A percentile compares a stretch with the other conserved stretches of the same genome.
phyloP scores from a whole-genome alignment of 23 tunicate genomes.

The Ciona savignyi region DNA sequence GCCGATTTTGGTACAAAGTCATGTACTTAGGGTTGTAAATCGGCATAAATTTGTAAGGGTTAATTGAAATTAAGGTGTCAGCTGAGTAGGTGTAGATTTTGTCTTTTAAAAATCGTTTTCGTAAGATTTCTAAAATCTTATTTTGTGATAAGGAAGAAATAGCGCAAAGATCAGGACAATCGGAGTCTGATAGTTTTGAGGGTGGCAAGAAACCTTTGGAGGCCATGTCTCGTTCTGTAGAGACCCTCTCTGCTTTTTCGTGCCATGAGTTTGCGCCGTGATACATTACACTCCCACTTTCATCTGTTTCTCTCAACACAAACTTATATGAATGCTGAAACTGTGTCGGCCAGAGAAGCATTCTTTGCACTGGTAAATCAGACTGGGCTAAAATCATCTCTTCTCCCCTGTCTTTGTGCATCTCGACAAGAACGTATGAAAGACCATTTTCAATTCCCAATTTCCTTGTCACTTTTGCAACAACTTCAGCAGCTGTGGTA shows the following conservation, averaged over 20 bases:
- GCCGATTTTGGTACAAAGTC: slow-evolving; percentile 44
- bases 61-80: slow-evolving; percentile 41
- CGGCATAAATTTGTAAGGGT: slow-evolving; percentile 47
- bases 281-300: slow-evolving; percentile 39
- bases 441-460: slow-evolving; percentile 8
- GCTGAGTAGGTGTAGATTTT: slow-evolving; percentile 61
- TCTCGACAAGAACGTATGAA: slow-evolving; percentile 34
- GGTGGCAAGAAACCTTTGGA: slow-evolving; percentile 45
- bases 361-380: slow-evolving; percentile 54
- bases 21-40: slow-evolving; percentile 53
- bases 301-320: slow-evolving; percentile 33
- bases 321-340: slow-evolving; percentile 45
- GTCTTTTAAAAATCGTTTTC: slow-evolving; percentile 41
- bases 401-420: slow-evolving; percentile 41
- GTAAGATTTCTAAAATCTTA: slow-evolving; percentile 27
- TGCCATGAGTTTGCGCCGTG: slow-evolving; percentile 29
- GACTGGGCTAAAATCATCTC: slow-evolving; percentile 31
- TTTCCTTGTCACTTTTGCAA: slow-evolving; percentile 6
- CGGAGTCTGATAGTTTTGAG: slow-evolving; percentile 20
- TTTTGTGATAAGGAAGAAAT: slow-evolving; percentile 19
- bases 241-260: slow-evolving; percentile 27
- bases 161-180: slow-evolving; percentile 30
- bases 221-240: slow-evolving; percentile 36
- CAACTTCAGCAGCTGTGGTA: slow-evolving; percentile 48
- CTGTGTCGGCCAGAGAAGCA: slow-evolving; percentile 63